A percentile compares a stretch with the other conserved stretches of the same genome.
Evolutionary conservation across 2,797 vertebrate genomes (phyloP).

Genomic region (Sylvia borin): DNA sequence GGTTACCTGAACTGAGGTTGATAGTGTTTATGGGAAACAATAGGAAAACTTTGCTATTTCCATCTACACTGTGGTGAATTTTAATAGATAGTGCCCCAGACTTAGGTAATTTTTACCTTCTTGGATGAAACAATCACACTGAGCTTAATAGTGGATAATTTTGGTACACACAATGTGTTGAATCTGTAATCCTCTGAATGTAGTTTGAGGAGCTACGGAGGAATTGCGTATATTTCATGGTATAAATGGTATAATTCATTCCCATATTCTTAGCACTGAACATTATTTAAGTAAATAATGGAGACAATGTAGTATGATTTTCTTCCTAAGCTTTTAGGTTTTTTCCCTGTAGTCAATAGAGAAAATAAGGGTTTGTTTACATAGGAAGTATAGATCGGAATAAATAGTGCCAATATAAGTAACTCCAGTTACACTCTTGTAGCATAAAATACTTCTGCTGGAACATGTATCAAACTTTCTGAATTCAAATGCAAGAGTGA

Average conservation of each 20-base stretch:
- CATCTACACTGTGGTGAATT: background rate
- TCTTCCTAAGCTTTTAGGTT: background rate
- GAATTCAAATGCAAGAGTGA: background rate
- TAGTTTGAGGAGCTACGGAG: background rate
- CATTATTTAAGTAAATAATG: background rate
- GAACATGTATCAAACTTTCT: background rate
- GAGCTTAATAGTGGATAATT: background rate
- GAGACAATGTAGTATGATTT: background rate
- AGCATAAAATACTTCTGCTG: background rate
- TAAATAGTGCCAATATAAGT: background rate
- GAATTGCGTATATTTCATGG: background rate
- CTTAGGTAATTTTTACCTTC: fast-evolving
- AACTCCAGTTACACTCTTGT: background rate
- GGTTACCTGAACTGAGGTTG: background rate
- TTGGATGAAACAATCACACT: background rate
- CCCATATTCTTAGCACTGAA: background rate
- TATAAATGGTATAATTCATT: background rate
- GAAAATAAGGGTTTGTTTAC: background rate
- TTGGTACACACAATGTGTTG: background rate
- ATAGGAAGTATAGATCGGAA: background rate
- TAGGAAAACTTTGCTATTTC: background rate
- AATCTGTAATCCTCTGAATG: background rate
- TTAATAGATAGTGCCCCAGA: background rate
- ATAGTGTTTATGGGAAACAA: fast-evolving
- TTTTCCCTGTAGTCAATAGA: background rate